A percentile compares a stretch with the other conserved stretches of the same genome.
These are phyloP conservation scores for Lagopus muta DNA, from an alignment of 2,113 vertebrate genomes.

Conservation along the genomic window DNA sequence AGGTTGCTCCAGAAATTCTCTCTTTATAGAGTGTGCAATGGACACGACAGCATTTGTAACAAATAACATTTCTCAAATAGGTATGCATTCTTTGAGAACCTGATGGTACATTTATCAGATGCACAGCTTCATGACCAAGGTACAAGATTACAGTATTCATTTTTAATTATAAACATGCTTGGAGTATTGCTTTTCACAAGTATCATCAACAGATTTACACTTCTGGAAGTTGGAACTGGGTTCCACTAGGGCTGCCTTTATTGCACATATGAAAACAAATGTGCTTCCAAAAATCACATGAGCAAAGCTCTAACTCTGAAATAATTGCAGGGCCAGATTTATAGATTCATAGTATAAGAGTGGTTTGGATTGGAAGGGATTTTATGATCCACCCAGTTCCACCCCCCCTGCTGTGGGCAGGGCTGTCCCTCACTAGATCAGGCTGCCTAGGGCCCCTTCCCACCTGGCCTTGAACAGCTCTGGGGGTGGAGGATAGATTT, in stretches of 20 bases:
- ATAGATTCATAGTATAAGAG: neutral
- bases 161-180: neutral
- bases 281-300: neutral
- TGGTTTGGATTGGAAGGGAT: neutral
- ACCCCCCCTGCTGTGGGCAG: too few relatives aligned
- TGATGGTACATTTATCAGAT: constrained; percentile 25
- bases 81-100: neutral
- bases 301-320: neutral
- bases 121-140: neutral
- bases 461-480: neutral
- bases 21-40: neutral
- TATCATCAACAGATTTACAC: neutral
- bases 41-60: constrained; percentile 27
- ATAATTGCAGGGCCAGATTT: neutral
- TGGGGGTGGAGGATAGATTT: neutral
- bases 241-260: neutral
- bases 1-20: neutral
- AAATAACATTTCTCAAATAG: constrained; percentile 22
- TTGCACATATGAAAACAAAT: neutral
- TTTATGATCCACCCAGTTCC: too few relatives aligned
- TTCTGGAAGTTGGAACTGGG: neutral
- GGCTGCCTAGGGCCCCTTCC: too few relatives aligned
- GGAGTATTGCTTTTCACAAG: neutral
- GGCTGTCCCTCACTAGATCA: too few relatives aligned
- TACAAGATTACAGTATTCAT: neutral